These are phyloP conservation scores for Hoplostethus mediterraneus DNA, from an alignment of 2,797 vertebrate genomes.

Conservation along the genomic window DNA sequence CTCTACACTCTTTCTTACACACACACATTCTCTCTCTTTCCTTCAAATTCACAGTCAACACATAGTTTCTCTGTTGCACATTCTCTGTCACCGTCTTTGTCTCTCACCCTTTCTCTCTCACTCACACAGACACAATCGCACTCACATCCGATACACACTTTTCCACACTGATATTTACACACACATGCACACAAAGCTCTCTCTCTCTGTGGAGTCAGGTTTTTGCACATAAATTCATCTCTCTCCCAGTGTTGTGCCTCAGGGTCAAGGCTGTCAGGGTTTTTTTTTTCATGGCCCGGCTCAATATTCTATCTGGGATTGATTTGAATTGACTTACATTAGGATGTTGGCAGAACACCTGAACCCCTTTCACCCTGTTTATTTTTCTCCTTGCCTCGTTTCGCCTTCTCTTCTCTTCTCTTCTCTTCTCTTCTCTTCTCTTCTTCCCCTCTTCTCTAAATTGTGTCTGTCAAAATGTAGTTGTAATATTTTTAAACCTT, in stretches of 20 bases:
- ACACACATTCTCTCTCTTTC: not conserved
- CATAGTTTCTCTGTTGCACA: no score
- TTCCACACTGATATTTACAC: not conserved
- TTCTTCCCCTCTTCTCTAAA: no score
- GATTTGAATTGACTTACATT: slow-evolving; percentile 34
- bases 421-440: not conserved
- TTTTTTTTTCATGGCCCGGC: slow-evolving; percentile 14
- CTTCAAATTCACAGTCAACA: not conserved
- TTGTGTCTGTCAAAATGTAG: no score
- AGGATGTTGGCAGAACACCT: slow-evolving; percentile 41
- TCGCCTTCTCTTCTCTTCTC: not conserved
- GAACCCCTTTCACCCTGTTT: slow-evolving; percentile 12
- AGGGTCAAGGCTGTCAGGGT: slow-evolving; percentile 29
- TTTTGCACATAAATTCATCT: not conserved
- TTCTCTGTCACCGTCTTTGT: not conserved
- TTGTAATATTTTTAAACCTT: no score
- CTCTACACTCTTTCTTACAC: not conserved
- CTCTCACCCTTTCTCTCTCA: not conserved
- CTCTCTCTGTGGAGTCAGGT: not conserved
- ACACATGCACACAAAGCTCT: not conserved
- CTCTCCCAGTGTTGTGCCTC: slow-evolving; percentile 15
- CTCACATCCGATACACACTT: not conserved
- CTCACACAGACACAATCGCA: not conserved
- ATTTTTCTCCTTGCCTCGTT: not conserved
- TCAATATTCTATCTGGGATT: slow-evolving; percentile 24